Evolutionary conservation across 2,113 vertebrate species (phyloP).

Genomic region (Lathamus discolor): DNA sequence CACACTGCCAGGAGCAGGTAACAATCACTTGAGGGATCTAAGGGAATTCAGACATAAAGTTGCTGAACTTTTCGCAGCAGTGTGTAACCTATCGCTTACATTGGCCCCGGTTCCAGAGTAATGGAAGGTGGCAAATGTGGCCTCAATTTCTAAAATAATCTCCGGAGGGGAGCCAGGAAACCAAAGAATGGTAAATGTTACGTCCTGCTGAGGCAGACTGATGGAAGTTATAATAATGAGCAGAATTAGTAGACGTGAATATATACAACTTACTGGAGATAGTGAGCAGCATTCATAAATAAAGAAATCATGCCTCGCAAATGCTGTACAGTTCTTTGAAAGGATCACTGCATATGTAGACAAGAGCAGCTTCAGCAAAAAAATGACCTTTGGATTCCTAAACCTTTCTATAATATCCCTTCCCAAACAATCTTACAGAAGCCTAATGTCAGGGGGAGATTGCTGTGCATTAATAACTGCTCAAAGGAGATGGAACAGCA

Average conservation of each 20-base stretch:
- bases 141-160: slow-evolving; percentile 67
- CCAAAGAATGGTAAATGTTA: slow-evolving; percentile 59
- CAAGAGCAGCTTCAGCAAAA: slow-evolving; percentile 28
- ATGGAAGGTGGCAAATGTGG: slow-evolving; percentile 67
- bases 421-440: slow-evolving; percentile 47
- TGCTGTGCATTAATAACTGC: slow-evolving; percentile 32
- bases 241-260: slow-evolving; percentile 39
- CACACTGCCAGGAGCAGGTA: slow-evolving; percentile 45
- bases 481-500: slow-evolving; percentile 5
- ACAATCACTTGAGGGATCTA: slow-evolving; percentile 38
- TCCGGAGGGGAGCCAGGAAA: slow-evolving; percentile 67
- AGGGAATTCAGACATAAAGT: slow-evolving; percentile 52
- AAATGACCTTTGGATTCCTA: slow-evolving; percentile 27
- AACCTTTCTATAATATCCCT: slow-evolving; percentile 46
- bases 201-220: slow-evolving; percentile 59
- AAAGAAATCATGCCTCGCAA: slow-evolving; percentile 14
- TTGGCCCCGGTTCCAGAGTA: slow-evolving; percentile 47
- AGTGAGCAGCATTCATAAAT: slow-evolving; percentile 38
- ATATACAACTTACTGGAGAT: slow-evolving; percentile 32
- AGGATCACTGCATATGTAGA: slow-evolving; percentile 4
- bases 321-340: slow-evolving; percentile 10
- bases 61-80: slow-evolving; percentile 40
- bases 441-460: neutral
- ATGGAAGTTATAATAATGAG: slow-evolving; percentile 63
- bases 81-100: slow-evolving; percentile 51